Conservation (phyloP, 2,113 vertebrate genomes). For the Leptocoma aspasia region DNA sequence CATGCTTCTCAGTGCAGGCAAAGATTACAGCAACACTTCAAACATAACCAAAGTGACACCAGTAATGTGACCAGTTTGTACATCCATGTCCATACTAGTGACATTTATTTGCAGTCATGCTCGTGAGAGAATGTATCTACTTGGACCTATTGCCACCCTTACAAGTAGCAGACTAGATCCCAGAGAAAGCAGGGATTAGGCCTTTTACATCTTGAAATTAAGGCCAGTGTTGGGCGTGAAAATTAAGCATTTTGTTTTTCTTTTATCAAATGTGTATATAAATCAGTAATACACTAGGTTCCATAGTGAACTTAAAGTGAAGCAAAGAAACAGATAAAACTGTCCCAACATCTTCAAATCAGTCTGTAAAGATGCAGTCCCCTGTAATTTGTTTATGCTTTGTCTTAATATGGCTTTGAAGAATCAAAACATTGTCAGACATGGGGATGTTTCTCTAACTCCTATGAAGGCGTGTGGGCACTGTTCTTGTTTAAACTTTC, state of each 20-base stretch:
- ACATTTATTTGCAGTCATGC: accelerated
- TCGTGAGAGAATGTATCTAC: background rate
- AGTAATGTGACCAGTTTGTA: background rate
- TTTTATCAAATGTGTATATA: background rate
- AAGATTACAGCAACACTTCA: background rate
- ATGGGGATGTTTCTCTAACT: background rate
- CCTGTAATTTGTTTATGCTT: background rate
- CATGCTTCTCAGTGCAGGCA: background rate
- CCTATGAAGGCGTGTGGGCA: background rate
- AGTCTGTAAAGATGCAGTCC: background rate
- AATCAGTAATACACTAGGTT: background rate
- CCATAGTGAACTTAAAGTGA: background rate
- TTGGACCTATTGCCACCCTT: background rate
- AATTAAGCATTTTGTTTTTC: background rate
- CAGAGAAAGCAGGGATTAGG: background rate
- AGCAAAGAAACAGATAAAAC: background rate
- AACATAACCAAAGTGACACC: background rate
- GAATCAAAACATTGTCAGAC: background rate
- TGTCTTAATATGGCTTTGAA: background rate
- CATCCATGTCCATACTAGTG: accelerated
- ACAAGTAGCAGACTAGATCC: background rate
- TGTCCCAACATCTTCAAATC: background rate
- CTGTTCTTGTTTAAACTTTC: background rate
- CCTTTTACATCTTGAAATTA: background rate
- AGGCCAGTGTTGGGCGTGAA: background rate